Percentiles rank a stretch among this genome's conserved stretches.
Conservation (phyloP, 2,888 invertebrate species). For the Tenthredo distinguenda region DNA sequence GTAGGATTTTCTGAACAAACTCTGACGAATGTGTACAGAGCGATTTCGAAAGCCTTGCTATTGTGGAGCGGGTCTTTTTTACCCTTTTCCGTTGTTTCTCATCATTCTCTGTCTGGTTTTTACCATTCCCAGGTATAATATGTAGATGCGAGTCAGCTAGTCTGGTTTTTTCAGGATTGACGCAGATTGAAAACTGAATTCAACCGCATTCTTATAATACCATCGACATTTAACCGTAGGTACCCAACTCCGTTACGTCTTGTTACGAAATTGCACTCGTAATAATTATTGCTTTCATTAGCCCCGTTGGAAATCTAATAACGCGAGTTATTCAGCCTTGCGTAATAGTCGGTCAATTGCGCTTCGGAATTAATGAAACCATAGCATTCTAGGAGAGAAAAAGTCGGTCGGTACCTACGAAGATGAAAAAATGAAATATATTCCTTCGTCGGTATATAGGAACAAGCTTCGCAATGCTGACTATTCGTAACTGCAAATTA, state of each 20-base stretch:
- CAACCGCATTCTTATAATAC: not conserved
- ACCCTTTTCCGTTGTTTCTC: not conserved
- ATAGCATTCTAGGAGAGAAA: not conserved
- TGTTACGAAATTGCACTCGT: conserved; percentile 24
- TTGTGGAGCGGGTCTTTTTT: not conserved
- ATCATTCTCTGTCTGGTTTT: conserved; percentile 38
- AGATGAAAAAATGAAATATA: not conserved
- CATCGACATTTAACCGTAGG: not conserved
- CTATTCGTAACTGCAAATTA: not conserved
- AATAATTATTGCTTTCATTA: conserved; percentile 28
- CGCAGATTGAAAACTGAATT: not conserved
- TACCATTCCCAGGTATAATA: not conserved
- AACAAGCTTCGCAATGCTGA: not conserved
- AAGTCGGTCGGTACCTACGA: not conserved
- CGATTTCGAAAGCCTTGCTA: not conserved
- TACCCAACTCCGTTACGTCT: not conserved
- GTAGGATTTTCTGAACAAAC: not conserved
- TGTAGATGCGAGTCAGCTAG: not conserved
- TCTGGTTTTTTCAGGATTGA: conserved; percentile 16
- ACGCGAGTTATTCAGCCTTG: conserved; percentile 26
- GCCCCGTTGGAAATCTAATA: conserved; percentile 44
- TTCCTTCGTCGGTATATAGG: not conserved
- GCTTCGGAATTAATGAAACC: conserved; percentile 23
- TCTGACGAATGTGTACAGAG: not conserved
- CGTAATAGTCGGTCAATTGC: conserved; percentile 28